Percentiles rank a stretch among this genome's conserved stretches.
Evolutionary conservation across 2,113 vertebrate species (phyloP).

Genomic region (Struthio camelus): DNA sequence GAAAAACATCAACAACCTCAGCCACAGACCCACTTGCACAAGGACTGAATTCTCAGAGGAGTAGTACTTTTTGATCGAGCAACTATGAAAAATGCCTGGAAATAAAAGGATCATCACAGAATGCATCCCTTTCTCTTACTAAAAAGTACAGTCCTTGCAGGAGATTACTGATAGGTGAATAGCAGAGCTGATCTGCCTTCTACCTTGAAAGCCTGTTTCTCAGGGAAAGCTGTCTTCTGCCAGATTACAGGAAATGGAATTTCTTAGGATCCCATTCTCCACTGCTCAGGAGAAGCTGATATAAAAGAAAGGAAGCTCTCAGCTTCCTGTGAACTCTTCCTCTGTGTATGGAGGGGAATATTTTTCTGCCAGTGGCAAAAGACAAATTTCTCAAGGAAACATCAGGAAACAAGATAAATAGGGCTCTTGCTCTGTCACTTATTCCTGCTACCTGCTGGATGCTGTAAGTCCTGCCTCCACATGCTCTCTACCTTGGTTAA

Average conservation of each 20-base stretch:
- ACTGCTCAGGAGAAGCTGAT: neutral
- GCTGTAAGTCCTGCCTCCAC: neutral
- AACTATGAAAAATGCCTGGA: neutral
- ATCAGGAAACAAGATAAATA: neutral
- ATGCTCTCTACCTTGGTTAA: neutral
- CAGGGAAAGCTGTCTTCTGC: neutral
- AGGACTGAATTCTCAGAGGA: neutral
- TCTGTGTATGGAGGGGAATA: neutral
- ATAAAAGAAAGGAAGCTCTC: neutral
- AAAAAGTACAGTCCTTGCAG: neutral
- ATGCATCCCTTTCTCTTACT: neutral
- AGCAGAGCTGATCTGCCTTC: neutral
- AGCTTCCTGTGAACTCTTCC: neutral
- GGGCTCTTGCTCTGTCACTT: neutral
- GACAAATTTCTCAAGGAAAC: neutral
- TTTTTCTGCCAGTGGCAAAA: neutral
- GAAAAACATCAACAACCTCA: neutral
- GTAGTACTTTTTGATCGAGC: neutral
- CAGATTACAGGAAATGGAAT: conserved; percentile 9
- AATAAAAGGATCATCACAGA: neutral
- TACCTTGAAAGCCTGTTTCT: conserved; percentile 16
- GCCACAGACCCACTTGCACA: neutral
- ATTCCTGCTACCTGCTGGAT: neutral
- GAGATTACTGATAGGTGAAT: neutral
- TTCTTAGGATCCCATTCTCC: neutral